Base-by-base conservation (phyloP, 1,140 invertebrate species). In the Dinoponera quadriceps region DNA sequence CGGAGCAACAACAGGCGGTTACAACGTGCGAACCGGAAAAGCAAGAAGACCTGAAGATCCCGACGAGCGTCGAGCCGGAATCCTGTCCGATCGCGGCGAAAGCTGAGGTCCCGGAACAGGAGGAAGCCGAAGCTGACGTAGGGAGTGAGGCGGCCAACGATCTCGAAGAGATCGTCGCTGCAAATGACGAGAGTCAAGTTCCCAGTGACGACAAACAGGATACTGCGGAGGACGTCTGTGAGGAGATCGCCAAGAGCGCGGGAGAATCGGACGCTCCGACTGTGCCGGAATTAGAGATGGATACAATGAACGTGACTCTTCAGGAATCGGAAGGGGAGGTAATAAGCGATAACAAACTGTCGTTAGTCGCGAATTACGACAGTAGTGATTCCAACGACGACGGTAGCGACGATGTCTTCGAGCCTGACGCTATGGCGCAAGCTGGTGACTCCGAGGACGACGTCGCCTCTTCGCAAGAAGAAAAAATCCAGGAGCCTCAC, bases 361-460 rank as follows among this genome's bases (percentile, higher is more conserved):
- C 90, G 4, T 82, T 93, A 20, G 93, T 93, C 7, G 88, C 90
- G 20, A 91, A 92, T 90, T 93, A 93, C 68, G 88, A 89, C 16
- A 92, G 92, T 62, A 91, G 90, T 20, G 92, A 93, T 25, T 92
- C 92, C 0, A 92, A 90, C 55, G 84, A 89, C 38, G 75, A 85
- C 22, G 88, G 85, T n/a, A 92, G 90, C 65, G 90, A 93, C 54
- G 88, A 93, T 57, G 87, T 91, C 73, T 90, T 91, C 48, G 89
- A 91, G 1, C 68, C 65, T n/a, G 25, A 57, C 38, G 38, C 7
- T 51, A 11, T 20, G 2, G n/a, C 18, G 18, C 83, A 85, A 49
- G 27, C 59, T 16, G 60, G 1, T 51, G 48, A 80, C n/a, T 66
- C 33, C 13, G 68, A 87, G 9, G 38, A 60, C 29, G 57, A 84